Evolutionary conservation across 2,113 vertebrate genomes (phyloP).

Genomic region (Pristiophorus japonicus): DNA sequence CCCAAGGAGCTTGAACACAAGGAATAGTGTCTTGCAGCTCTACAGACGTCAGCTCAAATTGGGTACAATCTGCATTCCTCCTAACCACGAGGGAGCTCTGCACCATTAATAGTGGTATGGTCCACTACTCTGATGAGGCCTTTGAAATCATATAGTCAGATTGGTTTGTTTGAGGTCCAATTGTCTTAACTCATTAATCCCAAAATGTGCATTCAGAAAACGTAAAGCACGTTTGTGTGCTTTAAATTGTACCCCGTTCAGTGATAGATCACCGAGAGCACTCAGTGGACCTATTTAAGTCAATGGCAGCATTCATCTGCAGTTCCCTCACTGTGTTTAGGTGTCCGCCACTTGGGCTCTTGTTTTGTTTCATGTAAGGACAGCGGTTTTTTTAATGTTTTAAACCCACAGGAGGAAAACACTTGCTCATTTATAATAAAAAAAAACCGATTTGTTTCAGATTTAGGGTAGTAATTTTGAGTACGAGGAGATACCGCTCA

Average conservation of each 20-base stretch:
- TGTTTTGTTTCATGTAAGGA: not conserved
- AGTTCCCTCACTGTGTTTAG: not conserved
- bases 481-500: not conserved
- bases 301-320: not conserved
- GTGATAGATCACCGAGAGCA: not conserved
- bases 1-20: not conserved
- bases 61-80: not conserved
- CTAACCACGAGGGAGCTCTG: not conserved
- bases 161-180: not conserved
- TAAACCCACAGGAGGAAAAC: not conserved
- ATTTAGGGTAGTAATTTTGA: not conserved
- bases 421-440: not conserved
- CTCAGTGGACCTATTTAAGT: not conserved
- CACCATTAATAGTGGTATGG: not conserved
- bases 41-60: not conserved
- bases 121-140: not conserved
- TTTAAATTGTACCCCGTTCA: not conserved
- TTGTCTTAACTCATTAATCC: constrained; percentile 20
- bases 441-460: not conserved
- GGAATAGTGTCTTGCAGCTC: not conserved
- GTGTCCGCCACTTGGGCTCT: not conserved
- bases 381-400: not conserved
- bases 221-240: not conserved
- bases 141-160: not conserved
- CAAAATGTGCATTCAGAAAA: not conserved